Base-by-base conservation (phyloP, 1,140 invertebrate genomes). In the Lepidurus arcticus region DNA sequence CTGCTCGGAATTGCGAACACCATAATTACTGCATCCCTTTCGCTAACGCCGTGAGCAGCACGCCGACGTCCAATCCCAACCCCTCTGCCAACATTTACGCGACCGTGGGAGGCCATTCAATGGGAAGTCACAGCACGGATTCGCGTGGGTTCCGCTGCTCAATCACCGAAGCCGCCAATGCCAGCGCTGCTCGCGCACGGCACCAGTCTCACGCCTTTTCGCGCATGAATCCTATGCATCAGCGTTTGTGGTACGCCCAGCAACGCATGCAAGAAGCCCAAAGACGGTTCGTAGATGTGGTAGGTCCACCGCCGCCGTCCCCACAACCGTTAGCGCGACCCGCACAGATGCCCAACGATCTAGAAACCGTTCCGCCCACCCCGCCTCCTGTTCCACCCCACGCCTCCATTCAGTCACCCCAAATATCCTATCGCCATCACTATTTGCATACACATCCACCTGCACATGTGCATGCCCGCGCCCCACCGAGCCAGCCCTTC, bases 211-310 rank as follows among this genome's bases (percentile, higher is more conserved):
- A 75, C 73, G 76, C 26, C 75, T 78, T 79, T 78, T 80, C 76
- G 44, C 45, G 78, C 11, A 80, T 75, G n/a, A 44, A 75, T 42
- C 88, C 91, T 42, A 85, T 91, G 9, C 91, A 92, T 83, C 91
- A 92, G 82, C 87, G 90, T 80, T 83, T 93, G 26, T 92, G 91
- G 91, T 87, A 91, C 77, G 87, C 89, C 7, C 91, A 92, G 81
- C 91, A 92, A 80, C 89, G 90, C 78, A 88, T 89, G 83, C 89
- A 92, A 86, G 89, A 92, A 86, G 84, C 89, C 80, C 88, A 89
- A 81, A 85, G 90, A 44, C 87, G 90, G 78, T 85, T 87, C 78
- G 86, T 89, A 82, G 88, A 89, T 80, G 83, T 83, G 42, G 65
- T n/a, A 7, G 43, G 42, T 79, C 81, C 73, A 79, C 79, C 75